Conservation (phyloP, 2,797 vertebrate genomes). For the Chaenodraco wilsoni region DNA sequence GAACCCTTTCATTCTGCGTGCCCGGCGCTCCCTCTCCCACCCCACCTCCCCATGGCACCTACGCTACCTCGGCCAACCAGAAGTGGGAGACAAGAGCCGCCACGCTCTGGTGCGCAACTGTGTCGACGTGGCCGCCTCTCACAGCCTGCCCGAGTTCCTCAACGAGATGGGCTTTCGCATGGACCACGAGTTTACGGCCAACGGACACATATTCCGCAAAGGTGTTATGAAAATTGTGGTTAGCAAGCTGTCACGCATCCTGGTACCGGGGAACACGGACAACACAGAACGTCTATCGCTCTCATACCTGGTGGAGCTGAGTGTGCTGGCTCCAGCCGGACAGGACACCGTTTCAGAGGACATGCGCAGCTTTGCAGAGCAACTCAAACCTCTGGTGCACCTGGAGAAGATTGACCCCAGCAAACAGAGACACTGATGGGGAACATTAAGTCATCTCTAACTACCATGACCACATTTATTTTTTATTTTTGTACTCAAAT, state of each 20-base stretch:
- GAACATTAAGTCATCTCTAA: constrained; percentile 14
- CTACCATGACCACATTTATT: constrained; percentile 1
- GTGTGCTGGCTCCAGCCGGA: constrained; percentile 91
- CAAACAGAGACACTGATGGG: constrained; percentile 86
- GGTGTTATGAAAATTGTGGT: constrained; percentile 95
- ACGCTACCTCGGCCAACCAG: constrained; percentile 95
- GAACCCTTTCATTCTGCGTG: constrained; percentile 94
- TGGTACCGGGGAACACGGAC: constrained; percentile 92
- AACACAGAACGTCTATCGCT: constrained; percentile 93
- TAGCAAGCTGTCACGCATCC: constrained; percentile 93
- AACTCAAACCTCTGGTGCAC: constrained; percentile 95
- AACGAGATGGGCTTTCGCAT: constrained; percentile 99
- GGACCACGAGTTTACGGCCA: constrained; percentile 97
- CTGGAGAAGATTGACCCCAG: constrained; percentile 96
- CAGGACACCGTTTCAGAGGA: constrained; percentile 95
- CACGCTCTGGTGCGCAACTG: constrained; percentile 94
- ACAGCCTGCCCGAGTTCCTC: constrained; percentile 94
- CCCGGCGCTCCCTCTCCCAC: constrained; percentile 90
- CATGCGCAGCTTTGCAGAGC: constrained; percentile 97
- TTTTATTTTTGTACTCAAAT: constrained; percentile 29
- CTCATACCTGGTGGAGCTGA: constrained; percentile 95
- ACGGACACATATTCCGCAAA: constrained; percentile 94
- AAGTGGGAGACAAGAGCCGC: constrained; percentile 96
- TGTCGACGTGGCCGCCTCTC: constrained; percentile 94
- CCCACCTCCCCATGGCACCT: constrained; percentile 92